These are phyloP conservation scores for Xenopus laevis DNA, from an alignment of 2,113 vertebrate genomes.

Conservation along the genomic window DNA sequence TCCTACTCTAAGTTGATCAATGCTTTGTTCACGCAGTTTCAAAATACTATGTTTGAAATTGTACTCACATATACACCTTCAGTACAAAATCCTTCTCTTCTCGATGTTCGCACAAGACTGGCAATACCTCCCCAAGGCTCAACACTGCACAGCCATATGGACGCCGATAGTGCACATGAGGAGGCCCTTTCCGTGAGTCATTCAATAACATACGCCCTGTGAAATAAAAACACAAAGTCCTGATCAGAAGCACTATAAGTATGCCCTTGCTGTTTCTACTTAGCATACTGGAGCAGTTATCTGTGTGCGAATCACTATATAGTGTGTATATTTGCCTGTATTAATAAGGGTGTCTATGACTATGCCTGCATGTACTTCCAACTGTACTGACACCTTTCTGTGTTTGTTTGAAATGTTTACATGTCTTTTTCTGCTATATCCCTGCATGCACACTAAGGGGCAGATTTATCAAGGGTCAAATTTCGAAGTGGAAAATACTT, in stretches of 20 bases:
- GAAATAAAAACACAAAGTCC: too few relatives aligned
- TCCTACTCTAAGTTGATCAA: background rate
- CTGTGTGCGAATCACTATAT: background rate
- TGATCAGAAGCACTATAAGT: background rate
- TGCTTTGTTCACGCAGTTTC: background rate
- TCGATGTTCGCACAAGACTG: constrained; percentile 86
- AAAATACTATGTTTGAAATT: background rate
- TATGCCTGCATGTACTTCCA: too few relatives aligned
- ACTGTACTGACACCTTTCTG: too few relatives aligned
- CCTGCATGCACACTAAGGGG: too few relatives aligned
- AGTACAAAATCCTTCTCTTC: constrained; percentile 97
- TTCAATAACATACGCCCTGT: constrained; percentile 90
- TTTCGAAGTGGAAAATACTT: too few relatives aligned
- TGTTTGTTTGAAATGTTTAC: too few relatives aligned
- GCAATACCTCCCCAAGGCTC: constrained; percentile 85
- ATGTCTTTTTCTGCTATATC: too few relatives aligned
- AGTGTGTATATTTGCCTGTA: background rate
- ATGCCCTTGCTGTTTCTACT: background rate
- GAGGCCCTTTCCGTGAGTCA: constrained; percentile 90
- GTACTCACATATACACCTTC: constrained; percentile 94
- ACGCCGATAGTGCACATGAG: constrained; percentile 84
- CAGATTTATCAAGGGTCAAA: too few relatives aligned
- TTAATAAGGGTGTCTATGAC: background rate
- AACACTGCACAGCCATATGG: constrained; percentile 91
- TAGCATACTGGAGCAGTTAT: too few relatives aligned